Conservation (phyloP, 2,113 vertebrate genomes). For the Lasiurus borealis region DNA sequence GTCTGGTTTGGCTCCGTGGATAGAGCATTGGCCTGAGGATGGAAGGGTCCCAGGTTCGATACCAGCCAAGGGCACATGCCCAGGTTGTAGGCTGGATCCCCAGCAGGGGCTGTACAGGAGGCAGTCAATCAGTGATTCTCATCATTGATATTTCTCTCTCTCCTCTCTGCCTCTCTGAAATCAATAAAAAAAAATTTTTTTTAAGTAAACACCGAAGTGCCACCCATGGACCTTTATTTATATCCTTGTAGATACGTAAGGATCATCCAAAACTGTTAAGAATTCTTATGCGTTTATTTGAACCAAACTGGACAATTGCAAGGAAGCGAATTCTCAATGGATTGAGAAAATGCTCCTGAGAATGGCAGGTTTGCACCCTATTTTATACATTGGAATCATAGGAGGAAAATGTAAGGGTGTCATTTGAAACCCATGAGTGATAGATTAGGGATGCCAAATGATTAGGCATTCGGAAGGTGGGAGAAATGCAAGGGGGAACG, state of each 20-base stretch:
- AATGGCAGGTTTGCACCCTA: neutral
- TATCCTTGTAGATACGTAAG: neutral
- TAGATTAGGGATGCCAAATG: neutral
- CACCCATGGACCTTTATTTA: slow-evolving; percentile 25
- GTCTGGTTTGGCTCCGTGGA: no score
- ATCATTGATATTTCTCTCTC: no score
- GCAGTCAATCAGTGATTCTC: no score
- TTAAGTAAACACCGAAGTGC: slow-evolving; percentile 25
- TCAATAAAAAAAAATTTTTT: no score
- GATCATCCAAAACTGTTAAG: neutral
- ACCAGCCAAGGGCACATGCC: no score
- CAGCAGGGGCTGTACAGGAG: no score
- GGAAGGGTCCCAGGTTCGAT: no score
- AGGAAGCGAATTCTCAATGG: neutral
- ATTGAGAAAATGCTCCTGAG: neutral
- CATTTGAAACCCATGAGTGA: neutral
- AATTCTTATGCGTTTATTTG: neutral
- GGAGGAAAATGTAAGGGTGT: neutral
- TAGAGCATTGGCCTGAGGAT: no score
- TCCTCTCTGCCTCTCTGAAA: no score
- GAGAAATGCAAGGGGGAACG: neutral
- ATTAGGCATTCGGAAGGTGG: neutral
- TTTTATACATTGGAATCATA: neutral
- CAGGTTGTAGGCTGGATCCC: no score
- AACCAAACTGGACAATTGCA: neutral